phyloP scores from a whole-genome alignment of 2,888 invertebrate species.

The Catotricha subobsoleta region DNA sequence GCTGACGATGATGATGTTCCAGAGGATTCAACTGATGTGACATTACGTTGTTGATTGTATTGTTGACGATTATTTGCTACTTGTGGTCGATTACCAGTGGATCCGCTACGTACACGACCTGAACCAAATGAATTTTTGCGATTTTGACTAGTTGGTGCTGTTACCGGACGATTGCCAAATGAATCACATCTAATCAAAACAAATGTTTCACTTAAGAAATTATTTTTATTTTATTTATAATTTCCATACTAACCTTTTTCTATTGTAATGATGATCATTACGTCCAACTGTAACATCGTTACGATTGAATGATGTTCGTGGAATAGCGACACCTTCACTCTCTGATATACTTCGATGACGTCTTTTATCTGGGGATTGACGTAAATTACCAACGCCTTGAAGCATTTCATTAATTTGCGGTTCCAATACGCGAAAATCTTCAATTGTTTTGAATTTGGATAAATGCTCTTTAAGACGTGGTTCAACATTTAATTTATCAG shows the following conservation, averaged over 20 bases:
- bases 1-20: conserved; percentile 1
- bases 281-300: conserved; percentile 13
- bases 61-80: conserved; percentile 14
- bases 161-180: conserved; percentile 20
- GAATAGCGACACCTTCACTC: conserved; percentile 29
- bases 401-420: conserved; percentile 43
- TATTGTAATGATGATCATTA: conserved; percentile 5
- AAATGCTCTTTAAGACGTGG: conserved; percentile 53
- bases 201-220: background rate
- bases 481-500: conserved; percentile 53
- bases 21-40: too few species aligned
- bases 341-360: conserved; percentile 51
- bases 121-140: conserved; percentile 27
- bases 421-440: conserved; percentile 66
- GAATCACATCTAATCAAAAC: conserved; percentile 19
- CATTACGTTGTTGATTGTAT: too few species aligned
- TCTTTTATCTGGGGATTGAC: conserved; percentile 32
- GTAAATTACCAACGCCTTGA: conserved; percentile 32
- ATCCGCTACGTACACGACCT: conserved; percentile 27
- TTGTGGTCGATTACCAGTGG: conserved; percentile 27
- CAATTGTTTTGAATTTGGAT: conserved; percentile 66
- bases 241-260: background rate
- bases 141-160: conserved; percentile 13
- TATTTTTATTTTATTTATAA: background rate
- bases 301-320: conserved; percentile 11